Conservation (phyloP, 1,140 invertebrate species). For the Drosophila cardini region DNA sequence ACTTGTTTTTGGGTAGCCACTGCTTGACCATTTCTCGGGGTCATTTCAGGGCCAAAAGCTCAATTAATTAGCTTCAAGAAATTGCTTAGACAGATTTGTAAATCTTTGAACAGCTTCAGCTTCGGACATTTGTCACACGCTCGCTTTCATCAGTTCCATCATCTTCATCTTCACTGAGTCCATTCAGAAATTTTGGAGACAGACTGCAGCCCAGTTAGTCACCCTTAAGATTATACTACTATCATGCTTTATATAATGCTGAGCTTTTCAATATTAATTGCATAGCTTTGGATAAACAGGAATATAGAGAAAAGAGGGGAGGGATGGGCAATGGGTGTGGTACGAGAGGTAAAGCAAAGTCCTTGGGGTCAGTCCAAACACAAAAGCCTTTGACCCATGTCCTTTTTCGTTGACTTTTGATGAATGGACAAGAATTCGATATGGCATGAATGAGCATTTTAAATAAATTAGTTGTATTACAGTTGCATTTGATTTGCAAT, state of each 20-base stretch:
- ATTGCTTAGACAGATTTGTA: constrained; percentile 61
- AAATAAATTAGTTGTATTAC: constrained; percentile 82
- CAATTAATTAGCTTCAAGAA: constrained; percentile 71
- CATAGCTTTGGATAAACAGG: constrained; percentile 47
- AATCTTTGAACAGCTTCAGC: constrained; percentile 61
- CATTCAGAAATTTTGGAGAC: constrained; percentile 28
- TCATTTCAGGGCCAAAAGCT: constrained; percentile 11
- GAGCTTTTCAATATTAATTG: constrained; percentile 80
- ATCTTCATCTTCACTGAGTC: constrained; percentile 54
- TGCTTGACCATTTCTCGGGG: constrained; percentile 13
- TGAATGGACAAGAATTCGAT: constrained; percentile 76
- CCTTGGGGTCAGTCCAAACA: constrained; percentile 59
- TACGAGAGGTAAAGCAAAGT: constrained; percentile 21
- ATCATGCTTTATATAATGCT: constrained; percentile 44
- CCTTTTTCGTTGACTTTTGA: constrained; percentile 73
- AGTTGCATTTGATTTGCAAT: constrained; percentile 59
- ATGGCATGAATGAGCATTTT: constrained; percentile 82
- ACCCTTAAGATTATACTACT: constrained; percentile 34
- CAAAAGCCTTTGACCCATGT: constrained; percentile 72
- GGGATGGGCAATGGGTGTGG: neutral
- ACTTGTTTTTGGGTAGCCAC: neutral
- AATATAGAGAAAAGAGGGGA: neutral
- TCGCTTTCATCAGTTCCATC: constrained; percentile 77
- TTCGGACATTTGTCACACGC: constrained; percentile 75
- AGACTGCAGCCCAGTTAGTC: constrained; percentile 26